A percentile compares a stretch with the other conserved stretches of the same genome.
phyloP scores from a whole-genome alignment of 2,113 vertebrate genomes.

The Ondatra zibethicus region DNA sequence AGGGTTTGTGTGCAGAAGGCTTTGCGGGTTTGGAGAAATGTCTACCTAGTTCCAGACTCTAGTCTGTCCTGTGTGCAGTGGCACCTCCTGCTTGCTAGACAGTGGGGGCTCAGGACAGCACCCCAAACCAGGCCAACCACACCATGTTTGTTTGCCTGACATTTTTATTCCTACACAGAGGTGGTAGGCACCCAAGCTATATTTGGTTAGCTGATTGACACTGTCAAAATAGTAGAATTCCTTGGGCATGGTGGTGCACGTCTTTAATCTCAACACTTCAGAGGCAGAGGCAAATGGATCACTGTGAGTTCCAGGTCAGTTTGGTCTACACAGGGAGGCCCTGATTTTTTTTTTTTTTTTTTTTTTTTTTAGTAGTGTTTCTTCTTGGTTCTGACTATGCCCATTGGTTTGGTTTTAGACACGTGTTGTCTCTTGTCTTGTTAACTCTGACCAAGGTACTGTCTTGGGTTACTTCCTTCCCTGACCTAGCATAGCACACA shows the following conservation, averaged over 20 bases:
- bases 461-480: not conserved
- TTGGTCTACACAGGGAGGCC: not conserved
- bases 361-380: not conserved
- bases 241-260: not conserved
- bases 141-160: not conserved
- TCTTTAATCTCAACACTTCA: not conserved
- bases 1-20: not conserved
- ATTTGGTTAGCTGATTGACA: not conserved
- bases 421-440: not conserved
- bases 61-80: not conserved
- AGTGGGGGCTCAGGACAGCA: not conserved
- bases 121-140: not conserved
- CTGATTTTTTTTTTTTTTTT: too few relatives aligned
- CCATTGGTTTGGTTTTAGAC: not conserved
- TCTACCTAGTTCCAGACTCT: not conserved
- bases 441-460: not conserved
- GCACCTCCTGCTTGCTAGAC: not conserved
- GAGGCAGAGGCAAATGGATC: not conserved
- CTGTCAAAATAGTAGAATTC: not conserved
- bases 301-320: not conserved
- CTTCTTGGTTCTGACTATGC: not conserved
- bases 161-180: not conserved
- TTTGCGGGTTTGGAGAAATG: not conserved
- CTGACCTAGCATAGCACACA: not conserved
- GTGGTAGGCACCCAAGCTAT: not conserved